These are phyloP conservation scores for Pherbina coryleti DNA, from an alignment of 2,888 invertebrate genomes.

Conservation along the genomic window DNA sequence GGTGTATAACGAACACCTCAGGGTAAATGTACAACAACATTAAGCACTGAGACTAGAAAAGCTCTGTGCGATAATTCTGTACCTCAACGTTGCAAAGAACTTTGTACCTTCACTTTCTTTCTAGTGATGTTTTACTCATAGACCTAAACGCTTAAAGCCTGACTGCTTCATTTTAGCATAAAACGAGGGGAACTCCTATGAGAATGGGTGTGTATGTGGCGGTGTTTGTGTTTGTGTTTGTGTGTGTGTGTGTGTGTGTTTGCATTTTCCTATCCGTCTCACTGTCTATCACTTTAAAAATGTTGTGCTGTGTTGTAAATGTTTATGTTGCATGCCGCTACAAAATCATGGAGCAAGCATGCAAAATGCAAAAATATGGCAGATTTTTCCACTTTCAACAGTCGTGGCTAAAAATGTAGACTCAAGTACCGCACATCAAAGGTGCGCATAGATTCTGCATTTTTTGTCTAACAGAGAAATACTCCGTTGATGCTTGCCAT, in stretches of 20 bases:
- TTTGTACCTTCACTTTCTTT: no score
- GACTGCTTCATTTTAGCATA: no score
- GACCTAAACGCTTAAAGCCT: not conserved
- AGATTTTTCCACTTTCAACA: constrained; percentile 4
- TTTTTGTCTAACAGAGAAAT: no score
- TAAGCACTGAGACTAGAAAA: no score
- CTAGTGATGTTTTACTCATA: not conserved
- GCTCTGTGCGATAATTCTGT: no score
- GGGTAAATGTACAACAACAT: no score
- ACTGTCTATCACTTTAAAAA: not conserved
- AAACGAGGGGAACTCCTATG: no score
- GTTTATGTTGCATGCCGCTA: not conserved
- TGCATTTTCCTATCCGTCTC: not conserved
- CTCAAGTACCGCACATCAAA: not conserved
- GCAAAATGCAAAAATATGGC: not conserved
- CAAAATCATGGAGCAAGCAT: not conserved
- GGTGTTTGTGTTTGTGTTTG: no score
- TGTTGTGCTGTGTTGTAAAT: not conserved
- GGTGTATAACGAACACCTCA: no score
- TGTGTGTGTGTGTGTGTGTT: no score
- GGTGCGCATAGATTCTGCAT: not conserved
- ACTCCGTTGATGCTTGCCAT: not conserved
- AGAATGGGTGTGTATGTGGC: not conserved
- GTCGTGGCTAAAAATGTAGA: not conserved
- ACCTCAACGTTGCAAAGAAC: no score